Evolutionary conservation across 2,888 invertebrate species (phyloP).

Genomic region (Crepidodera aurea): DNA sequence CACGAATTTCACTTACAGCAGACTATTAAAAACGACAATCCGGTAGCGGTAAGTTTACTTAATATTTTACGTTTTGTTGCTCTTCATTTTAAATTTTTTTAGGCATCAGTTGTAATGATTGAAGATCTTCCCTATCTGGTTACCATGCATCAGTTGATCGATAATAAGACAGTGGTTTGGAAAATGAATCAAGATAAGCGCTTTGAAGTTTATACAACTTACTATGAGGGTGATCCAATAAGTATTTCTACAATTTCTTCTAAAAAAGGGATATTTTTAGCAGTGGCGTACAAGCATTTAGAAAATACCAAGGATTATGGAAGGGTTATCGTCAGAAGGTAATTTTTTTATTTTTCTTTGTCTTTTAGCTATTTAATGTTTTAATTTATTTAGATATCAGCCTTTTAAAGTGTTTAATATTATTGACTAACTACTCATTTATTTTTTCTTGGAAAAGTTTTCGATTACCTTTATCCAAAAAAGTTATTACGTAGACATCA

Average conservation of each 20-base stretch:
- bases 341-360: too few relatives aligned
- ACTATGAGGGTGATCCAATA: slow-evolving; percentile 50
- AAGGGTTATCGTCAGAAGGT: slow-evolving; percentile 54
- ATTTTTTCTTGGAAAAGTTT: too few relatives aligned
- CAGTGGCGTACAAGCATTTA: slow-evolving; percentile 53
- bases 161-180: slow-evolving; percentile 50
- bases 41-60: slow-evolving; percentile 35
- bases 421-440: too few relatives aligned
- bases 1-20: slow-evolving; percentile 32
- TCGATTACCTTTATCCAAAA: too few relatives aligned
- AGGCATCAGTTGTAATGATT: slow-evolving; percentile 46
- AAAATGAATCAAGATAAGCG: slow-evolving; percentile 43
- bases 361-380: too few relatives aligned
- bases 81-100: slow-evolving; percentile 38
- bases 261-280: slow-evolving; percentile 50
- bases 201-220: slow-evolving; percentile 51
- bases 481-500: too few relatives aligned
- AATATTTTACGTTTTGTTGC: too few relatives aligned
- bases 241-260: slow-evolving; percentile 49
- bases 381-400: slow-evolving; percentile 2
- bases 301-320: slow-evolving; percentile 53
- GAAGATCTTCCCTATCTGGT: slow-evolving; percentile 42
- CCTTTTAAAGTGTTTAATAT: too few relatives aligned
- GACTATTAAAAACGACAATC: slow-evolving; percentile 28
- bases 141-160: slow-evolving; percentile 42